Evolutionary conservation across 2,797 vertebrate genomes (phyloP), one percentile per base, ranked within the genome.

Genomic region (Smutsia temminckii): DNA sequence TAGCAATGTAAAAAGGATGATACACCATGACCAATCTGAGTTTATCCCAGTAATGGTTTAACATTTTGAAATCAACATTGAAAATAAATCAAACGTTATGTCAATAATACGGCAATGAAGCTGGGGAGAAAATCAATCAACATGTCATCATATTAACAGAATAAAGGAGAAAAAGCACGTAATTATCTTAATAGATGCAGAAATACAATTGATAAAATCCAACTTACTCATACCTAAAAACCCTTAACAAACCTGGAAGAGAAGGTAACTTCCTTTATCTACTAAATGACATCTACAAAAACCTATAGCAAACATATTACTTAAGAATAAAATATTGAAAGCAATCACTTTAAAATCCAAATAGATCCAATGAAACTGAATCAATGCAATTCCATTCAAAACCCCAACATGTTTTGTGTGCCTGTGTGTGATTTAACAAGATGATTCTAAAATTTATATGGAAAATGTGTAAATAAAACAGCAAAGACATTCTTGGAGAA

Each of bases 161-260:
- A 84, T 46, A 61, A 34, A 72, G 34, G 10, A 53, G 29, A 66
- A 92, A 93, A 91, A 74, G 21, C 34, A 34, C 14, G 49, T 5
- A 5, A 40, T 37, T 37, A 84, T 68, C 32, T 93, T 53, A 93
- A 74, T 0, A 68, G 20, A 80, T 55, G 18, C 14, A 89, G 20
- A 88, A 93, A 85, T n/a, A 80, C 3, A 71, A 25, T 0, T 93
- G 42, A 72, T 42, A 84, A 94, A 91, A 92, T 68, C 72, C 57
- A 80, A 71, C 25, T 37, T 46, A 16, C 25, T 91, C 42, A 79
- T 3, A 69, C 20, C 20, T 74, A 89, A 77, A 94, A 72, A 69
- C 17, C 55, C 63, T 74, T n/a, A 72, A 80, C n/a, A 37, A 71
- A 93, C 17, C 42, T 57, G 20, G 20, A 72, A 53, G 29, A 53